A percentile compares a stretch with the other conserved stretches of the same genome.
Conservation (phyloP, 2,888 invertebrate species). For the Lottia scabra region DNA sequence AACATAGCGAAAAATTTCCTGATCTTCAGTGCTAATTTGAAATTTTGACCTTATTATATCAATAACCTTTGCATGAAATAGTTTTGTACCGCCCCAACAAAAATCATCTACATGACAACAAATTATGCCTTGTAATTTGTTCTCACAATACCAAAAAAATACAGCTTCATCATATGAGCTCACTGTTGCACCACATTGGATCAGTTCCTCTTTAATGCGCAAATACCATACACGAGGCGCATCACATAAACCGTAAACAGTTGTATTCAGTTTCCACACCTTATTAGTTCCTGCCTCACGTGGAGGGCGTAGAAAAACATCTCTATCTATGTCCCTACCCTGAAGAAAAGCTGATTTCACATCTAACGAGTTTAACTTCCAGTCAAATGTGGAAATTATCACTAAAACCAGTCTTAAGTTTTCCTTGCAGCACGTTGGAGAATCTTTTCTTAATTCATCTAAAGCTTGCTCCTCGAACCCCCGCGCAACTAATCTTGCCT, state of each 20-base stretch:
- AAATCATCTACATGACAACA: conserved; percentile 22
- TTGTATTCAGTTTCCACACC: conserved; percentile 8
- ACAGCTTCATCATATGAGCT: conserved; percentile 9
- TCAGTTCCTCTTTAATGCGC: neutral
- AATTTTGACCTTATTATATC: conserved; percentile 6
- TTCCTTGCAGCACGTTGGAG: neutral
- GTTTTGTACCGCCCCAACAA: conserved; percentile 10
- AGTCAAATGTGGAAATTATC: neutral
- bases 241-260: conserved; percentile 20
- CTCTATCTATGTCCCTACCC: conserved; percentile 4
- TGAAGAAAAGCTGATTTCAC: conserved; percentile 8
- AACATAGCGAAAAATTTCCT: conserved; percentile 9
- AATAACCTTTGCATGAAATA: conserved; percentile 12
- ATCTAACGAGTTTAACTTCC: neutral
- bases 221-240: conserved; percentile 16
- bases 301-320: conserved; percentile 6
- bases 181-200: conserved; percentile 2
- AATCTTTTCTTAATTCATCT: neutral
- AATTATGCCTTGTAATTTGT: conserved; percentile 8
- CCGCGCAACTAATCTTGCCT: neutral
- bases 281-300: neutral
- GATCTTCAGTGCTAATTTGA: conserved; percentile 13
- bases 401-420: neutral
- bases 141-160: conserved; percentile 5
- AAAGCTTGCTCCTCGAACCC: neutral